phyloP scores from a whole-genome alignment of 92 coral and sea anemone species.

The Umimayanthus chanpuru region DNA sequence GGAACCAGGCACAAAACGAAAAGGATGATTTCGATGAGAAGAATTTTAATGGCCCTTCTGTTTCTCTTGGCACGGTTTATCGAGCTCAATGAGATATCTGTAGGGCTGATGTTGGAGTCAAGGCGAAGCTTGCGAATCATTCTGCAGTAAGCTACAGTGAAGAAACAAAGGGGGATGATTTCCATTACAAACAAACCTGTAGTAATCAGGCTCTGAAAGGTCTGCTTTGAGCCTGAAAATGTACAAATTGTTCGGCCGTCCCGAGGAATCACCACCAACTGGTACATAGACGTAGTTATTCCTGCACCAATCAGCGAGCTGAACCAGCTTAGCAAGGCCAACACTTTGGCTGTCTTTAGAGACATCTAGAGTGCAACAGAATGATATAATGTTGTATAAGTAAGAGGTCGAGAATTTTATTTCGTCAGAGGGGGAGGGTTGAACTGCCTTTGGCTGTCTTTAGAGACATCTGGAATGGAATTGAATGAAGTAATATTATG shows the following conservation, averaged over 20 bases:
- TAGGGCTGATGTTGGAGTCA: constrained; percentile 6
- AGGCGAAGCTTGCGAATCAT: constrained; percentile 11
- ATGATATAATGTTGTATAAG: neutral
- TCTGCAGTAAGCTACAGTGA: neutral
- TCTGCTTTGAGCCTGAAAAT: neutral
- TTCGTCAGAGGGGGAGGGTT: neutral
- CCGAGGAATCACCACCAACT: neutral
- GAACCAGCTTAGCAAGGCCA: neutral
- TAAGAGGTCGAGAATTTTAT: neutral
- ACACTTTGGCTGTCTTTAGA: constrained; percentile 6
- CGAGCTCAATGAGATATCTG: constrained; percentile 7
- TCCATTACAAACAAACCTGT: neutral
- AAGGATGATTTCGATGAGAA: neutral
- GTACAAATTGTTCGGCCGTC: neutral
- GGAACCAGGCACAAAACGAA: constrained; percentile 18
- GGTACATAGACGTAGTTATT: neutral
- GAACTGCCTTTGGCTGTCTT: no score
- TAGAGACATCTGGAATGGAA: no score
- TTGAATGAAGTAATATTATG: no score
- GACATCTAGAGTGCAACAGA: neutral
- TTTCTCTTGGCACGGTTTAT: constrained; percentile 21
- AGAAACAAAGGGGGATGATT: neutral
- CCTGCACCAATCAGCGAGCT: neutral
- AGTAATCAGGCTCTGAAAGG: neutral
- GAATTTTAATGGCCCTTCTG: constrained; percentile 11